Conservation (phyloP, 2,888 invertebrate species). For the Chrysolina americana region DNA sequence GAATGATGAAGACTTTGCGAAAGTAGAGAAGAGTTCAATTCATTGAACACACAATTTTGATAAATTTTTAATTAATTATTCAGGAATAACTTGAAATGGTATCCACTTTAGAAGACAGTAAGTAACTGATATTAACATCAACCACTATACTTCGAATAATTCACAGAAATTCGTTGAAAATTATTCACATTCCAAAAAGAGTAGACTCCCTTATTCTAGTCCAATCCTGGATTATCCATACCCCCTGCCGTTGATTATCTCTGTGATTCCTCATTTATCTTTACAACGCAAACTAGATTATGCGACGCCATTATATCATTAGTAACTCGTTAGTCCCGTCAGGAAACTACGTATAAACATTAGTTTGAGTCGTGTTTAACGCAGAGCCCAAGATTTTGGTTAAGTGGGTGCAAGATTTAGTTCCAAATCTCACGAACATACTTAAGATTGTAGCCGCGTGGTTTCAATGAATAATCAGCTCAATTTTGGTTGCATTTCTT, state of each 20-base stretch:
- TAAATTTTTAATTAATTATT: too few relatives aligned
- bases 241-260: constrained; percentile 30
- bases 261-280: constrained; percentile 39
- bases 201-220: not conserved
- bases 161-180: not conserved
- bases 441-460: not conserved
- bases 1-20: too few relatives aligned
- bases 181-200: not conserved
- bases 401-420: constrained; percentile 47
- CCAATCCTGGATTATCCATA: constrained; percentile 3
- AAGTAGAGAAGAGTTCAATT: too few relatives aligned
- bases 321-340: constrained; percentile 46
- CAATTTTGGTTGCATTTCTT: not conserved
- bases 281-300: constrained; percentile 40
- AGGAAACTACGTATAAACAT: constrained; percentile 47
- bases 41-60: too few relatives aligned
- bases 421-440: constrained; percentile 21
- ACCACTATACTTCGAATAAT: not conserved
- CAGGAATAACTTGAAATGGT: too few relatives aligned
- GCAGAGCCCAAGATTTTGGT: constrained; percentile 38
- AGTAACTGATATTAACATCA: too few relatives aligned
- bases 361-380: constrained; percentile 37
- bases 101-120: too few relatives aligned
- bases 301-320: constrained; percentile 46
- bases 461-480: not conserved